Base-by-base conservation (phyloP, 2,797 vertebrate genomes). In the Buphagus erythrorhynchus region DNA sequence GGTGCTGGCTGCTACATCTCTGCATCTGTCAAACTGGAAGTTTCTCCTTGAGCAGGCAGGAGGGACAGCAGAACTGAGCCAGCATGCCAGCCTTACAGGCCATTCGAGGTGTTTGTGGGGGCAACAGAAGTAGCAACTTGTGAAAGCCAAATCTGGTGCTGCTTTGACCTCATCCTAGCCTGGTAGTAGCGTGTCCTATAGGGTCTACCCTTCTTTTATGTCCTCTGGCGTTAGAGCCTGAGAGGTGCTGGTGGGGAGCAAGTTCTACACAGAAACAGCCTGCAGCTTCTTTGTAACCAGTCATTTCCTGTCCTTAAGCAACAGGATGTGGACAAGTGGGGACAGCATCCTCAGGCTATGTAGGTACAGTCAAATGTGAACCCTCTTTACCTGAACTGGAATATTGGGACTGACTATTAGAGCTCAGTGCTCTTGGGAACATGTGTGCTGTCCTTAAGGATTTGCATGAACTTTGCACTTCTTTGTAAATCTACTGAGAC, bases 371-470 rank as follows among this genome's bases (percentile, higher is more conserved):
- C 6, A 43, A 21, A 59, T 11, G 18, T 35, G 31, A 62, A 10
- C 8, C 13, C 11, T 67, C 16, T 83, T 59, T 66, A 15, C 48
- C 12, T 42, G 49, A 57, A 33, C 28, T 51, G 15, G 11, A 29
- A 7, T 16, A 5, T 7, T 11, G 4, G 38, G 19, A 19, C n/a
- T 49, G 43, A 17, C 40, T 73, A 61, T 72, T 46, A 31, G 74
- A 65, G 31, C 51, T 79, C 1, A 0, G 33, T 35, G 84, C 24
- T 49, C 22, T 49, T 4, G 1, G 26, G n/a, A 48, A 1, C 19
- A 6, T 0, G 1, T 20, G 10, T 40, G 11, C 38, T 40, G 6
- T 43, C 59, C 48, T 72, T 3, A 1, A 40, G 38, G 16, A 9
- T 40, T 72, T 65, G 59, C 2, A 1, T 48, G 69, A 86, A 29